Evolutionary conservation across 2,888 invertebrate genomes (phyloP), one percentile per base, ranked within the genome.

Genomic region (Crematogaster levior): DNA sequence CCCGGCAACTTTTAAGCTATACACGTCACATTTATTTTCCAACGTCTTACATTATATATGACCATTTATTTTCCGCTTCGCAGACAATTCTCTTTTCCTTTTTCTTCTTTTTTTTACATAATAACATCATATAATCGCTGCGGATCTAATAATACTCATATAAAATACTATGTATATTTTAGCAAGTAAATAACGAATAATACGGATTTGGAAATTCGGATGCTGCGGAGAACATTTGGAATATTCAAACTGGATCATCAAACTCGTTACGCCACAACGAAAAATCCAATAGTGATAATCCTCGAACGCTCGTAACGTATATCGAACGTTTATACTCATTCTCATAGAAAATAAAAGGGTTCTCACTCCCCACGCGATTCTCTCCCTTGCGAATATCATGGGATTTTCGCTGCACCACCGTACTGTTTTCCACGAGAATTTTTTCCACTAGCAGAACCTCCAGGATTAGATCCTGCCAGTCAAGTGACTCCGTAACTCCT

Each of bases 401-500:
- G 53, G 72, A 79, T 72, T 56, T 56, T 18, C 72, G 15, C 53
- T 7, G 53, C 6, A 30, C 30, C 30, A 7, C 40, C 18, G 43
- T 12, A 56, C 21, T 34, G 12, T 43, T 79, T 70, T 79, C 43
- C 77, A 70, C 77, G 56, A 30, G 34, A 43, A 72, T 79, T 79
- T 79, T 79, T 79, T 56, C 77, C 77, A 77, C 70, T 53, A 34
- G 72, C 53, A 56, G 43, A 65, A 15, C 18, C 56, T 70, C 43
- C 60, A 48, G 60, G 56, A 75, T 77, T 84, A 46, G 51, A 58
- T 77, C 72, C 61, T 65, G 68, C 61, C 73, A 84, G 85, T 80
- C 84, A 85, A 85, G 84, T 84, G 70, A 66, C 82, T 75, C 73
- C 73, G 81, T 81, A 68, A 46, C 65, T 84, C 63, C 48, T 56